Evolutionary conservation across 2,888 invertebrate species (phyloP).

Genomic region (Orchestes rusci): DNA sequence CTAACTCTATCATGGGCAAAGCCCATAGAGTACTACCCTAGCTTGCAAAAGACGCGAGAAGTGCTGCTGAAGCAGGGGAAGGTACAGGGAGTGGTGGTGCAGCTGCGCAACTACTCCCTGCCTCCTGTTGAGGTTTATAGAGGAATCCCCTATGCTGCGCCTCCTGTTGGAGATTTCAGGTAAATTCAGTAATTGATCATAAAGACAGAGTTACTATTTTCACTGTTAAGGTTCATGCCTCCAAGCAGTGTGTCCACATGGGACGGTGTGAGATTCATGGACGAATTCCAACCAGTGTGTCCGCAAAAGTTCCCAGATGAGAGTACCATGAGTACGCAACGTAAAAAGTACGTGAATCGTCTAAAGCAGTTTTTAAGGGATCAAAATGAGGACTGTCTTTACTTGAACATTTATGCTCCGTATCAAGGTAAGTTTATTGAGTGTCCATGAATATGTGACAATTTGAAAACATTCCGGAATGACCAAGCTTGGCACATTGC

Average conservation of each 20-base stretch:
- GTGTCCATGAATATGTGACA: too few relatives aligned
- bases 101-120: constrained; percentile 56
- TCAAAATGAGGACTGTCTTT: constrained; percentile 82
- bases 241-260: constrained; percentile 68
- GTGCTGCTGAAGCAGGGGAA: constrained; percentile 40
- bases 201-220: too few relatives aligned
- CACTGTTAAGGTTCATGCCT: constrained; percentile 46
- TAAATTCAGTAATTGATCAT: constrained; percentile 18
- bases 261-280: constrained; percentile 63
- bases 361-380: constrained; percentile 62
- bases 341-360: constrained; percentile 63
- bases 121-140: constrained; percentile 66
- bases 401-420: constrained; percentile 88
- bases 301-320: constrained; percentile 72
- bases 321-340: constrained; percentile 57
- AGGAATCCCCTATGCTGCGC: constrained; percentile 76
- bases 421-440: constrained; percentile 73
- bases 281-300: constrained; percentile 73
- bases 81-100: constrained; percentile 60
- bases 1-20: constrained; percentile 8
- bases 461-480: too few relatives aligned
- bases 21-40: constrained; percentile 5
- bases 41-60: constrained; percentile 8
- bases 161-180: constrained; percentile 63
- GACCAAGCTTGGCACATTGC: too few relatives aligned